Base-by-base conservation (phyloP, 2,888 invertebrate species). In the Oscheius sp. region DNA sequence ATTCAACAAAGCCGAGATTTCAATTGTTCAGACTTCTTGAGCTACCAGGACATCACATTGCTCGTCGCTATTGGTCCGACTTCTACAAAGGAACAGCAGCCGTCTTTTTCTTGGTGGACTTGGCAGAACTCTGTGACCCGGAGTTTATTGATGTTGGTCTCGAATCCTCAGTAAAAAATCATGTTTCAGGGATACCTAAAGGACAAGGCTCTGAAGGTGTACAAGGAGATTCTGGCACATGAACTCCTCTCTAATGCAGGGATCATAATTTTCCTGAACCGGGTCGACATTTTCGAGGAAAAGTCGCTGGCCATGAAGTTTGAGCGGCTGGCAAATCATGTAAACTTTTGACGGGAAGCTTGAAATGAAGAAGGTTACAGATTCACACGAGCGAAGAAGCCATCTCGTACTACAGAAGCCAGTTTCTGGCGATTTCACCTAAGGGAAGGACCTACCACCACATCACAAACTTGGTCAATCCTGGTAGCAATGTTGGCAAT, bases 21-120 rank as follows among this genome's bases (percentile, higher is more conserved):
- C 21, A 21, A 21, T 21, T 13, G 75, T 79, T 35, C 65, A 82
- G 82, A 33, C 47, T 84, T 9, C 60, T 77, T 62, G 84, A 84
- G 62, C 76, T 84, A 33, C 83, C 84, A 9, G 84, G 84, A 9
- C 82, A 84, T 63, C 84, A 84, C 70, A 76, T 84, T 37, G 81
- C 78, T 72, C 70, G 84, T 50, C 58, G 75, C 2, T 55, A 53
- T 21, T 84, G 84, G 84, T 10, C 70, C 11, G 74, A 78, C 3
- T 79, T 74, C 59, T 83, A 77, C 66, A 66, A 63, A 10, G 73
- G 79, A n/a, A 78, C 79, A 1, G 63, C 51, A 4, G 76, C 79
- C 3, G 55, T 83, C 21, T 66, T 78, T 4, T 84, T 82, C 68
- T 58, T 82, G 9, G 77, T 84, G 29, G 84, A 84, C 71, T 65